Percentiles rank a stretch among this genome's conserved stretches.
phyloP scores from a whole-genome alignment of 2,888 invertebrate species.

The Melinopterus prodromus region DNA sequence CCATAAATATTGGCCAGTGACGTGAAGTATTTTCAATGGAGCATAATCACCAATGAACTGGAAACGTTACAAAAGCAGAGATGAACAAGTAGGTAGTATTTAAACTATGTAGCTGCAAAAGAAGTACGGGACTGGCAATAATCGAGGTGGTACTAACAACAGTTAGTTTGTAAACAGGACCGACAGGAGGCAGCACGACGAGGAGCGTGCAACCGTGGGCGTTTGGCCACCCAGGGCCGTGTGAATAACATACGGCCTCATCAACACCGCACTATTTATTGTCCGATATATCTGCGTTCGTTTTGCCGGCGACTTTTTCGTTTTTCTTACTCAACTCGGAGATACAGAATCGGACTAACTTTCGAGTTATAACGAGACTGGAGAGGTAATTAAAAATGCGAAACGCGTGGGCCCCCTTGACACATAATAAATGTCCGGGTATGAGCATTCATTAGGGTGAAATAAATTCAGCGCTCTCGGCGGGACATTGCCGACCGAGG shows the following conservation, averaged over 20 bases:
- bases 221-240: constrained; percentile 41
- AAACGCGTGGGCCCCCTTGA: constrained; percentile 33
- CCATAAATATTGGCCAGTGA: no score
- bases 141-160: constrained; percentile 19
- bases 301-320: constrained; percentile 27
- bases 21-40: no score
- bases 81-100: no score
- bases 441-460: constrained; percentile 34
- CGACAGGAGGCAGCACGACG: constrained; percentile 38
- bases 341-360: constrained; percentile 12
- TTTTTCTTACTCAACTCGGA: neutral
- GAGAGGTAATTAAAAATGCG: constrained; percentile 37
- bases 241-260: constrained; percentile 39
- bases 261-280: constrained; percentile 38
- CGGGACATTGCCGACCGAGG: constrained; percentile 26
- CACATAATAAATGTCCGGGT: constrained; percentile 31
- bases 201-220: constrained; percentile 39
- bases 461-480: constrained; percentile 28
- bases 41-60: no score
- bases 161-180: constrained; percentile 43
- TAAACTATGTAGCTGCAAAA: neutral
- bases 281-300: constrained; percentile 26
- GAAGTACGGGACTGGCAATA: neutral
- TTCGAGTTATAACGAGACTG: constrained; percentile 36
- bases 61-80: no score